Conservation (phyloP, 2,888 invertebrate species). For the Leptarthrus brevirostris region DNA sequence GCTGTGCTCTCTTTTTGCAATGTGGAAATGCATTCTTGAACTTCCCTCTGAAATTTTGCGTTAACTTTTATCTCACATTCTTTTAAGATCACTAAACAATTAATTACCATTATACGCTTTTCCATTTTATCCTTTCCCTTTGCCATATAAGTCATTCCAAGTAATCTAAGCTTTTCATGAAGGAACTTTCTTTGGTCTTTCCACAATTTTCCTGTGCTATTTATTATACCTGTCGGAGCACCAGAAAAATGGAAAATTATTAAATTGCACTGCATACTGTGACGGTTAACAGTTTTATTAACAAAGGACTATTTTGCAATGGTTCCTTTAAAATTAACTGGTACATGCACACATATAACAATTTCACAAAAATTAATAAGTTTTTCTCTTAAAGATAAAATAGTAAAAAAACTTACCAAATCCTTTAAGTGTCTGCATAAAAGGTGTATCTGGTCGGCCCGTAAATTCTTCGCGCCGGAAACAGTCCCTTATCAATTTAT, state of each 20-base stretch:
- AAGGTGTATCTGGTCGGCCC: conserved; percentile 86
- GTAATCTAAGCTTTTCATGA: conserved; percentile 84
- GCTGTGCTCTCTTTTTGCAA: conserved; percentile 74
- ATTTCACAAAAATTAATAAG: conserved; percentile 49
- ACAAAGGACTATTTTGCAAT: neutral
- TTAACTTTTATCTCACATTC: neutral
- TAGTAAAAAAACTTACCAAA: conserved; percentile 78
- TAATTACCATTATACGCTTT: conserved; percentile 81
- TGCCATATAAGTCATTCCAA: conserved; percentile 89
- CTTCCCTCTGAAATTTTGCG: conserved; percentile 73
- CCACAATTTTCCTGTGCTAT: conserved; percentile 90
- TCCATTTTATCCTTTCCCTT: conserved; percentile 86
- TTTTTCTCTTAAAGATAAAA: too few relatives aligned
- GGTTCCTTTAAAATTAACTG: neutral
- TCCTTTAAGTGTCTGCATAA: conserved; percentile 87
- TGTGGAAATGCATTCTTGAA: conserved; percentile 77
- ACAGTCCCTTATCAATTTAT: conserved; percentile 85
- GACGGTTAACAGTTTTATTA: neutral
- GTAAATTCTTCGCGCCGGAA: conserved; percentile 89
- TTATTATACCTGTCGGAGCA: conserved; percentile 81
- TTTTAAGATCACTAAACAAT: neutral
- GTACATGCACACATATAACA: neutral
- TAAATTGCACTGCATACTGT: too few relatives aligned
- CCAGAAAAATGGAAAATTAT: too few relatives aligned
- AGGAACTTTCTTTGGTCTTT: conserved; percentile 89